Conservation (phyloP, 2,888 invertebrate species). For the Sminthurides aquaticus region DNA sequence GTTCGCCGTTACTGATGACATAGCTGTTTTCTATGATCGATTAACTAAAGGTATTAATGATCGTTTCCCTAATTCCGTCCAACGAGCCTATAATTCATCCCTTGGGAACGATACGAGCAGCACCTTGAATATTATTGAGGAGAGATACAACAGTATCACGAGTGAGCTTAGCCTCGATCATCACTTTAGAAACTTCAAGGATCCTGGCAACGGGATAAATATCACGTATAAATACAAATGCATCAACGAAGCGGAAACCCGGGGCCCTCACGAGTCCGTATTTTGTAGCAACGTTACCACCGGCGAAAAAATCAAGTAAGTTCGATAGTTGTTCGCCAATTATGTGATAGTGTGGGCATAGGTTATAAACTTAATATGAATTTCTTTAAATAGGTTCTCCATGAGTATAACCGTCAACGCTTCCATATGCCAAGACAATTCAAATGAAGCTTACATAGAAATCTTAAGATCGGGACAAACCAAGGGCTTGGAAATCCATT, state of each 20-base stretch:
- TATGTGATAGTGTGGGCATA: too few relatives aligned
- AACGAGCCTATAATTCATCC: not conserved
- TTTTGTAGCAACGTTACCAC: too few relatives aligned
- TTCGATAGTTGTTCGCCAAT: too few relatives aligned
- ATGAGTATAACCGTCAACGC: too few relatives aligned
- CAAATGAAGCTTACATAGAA: not conserved
- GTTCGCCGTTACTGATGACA: conserved; percentile 82
- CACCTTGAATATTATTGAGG: not conserved
- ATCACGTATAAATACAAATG: not conserved
- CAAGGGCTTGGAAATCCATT: not conserved
- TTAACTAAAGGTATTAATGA: not conserved
- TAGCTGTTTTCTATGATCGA: conserved; percentile 56
- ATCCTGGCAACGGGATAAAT: not conserved
- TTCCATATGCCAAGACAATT: too few relatives aligned
- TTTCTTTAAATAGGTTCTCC: too few relatives aligned
- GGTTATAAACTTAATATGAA: too few relatives aligned
- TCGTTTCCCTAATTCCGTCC: not conserved
- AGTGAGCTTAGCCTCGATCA: not conserved
- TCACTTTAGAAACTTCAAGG: not conserved
- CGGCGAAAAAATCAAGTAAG: too few relatives aligned
- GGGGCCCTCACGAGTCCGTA: too few relatives aligned
- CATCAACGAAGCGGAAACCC: too few relatives aligned
- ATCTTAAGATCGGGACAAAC: not conserved
- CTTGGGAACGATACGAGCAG: not conserved
- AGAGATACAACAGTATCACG: not conserved